These are phyloP conservation scores for Corbicula japonica DNA, from an alignment of 2,888 invertebrate species.

Conservation along the genomic window DNA sequence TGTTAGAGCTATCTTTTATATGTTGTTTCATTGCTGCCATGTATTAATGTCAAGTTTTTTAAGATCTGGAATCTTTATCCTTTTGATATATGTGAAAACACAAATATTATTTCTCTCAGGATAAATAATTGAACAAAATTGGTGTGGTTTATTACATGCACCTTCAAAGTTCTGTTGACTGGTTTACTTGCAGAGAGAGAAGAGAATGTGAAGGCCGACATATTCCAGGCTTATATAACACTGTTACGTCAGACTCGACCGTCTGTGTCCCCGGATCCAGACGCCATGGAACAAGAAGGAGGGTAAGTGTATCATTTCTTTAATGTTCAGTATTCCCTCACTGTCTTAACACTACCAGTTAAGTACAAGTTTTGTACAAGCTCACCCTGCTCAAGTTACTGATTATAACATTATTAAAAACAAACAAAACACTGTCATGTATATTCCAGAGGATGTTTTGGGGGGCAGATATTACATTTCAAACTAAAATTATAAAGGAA, in stretches of 20 bases:
- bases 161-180: not conserved
- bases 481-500: too few species aligned
- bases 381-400: not conserved
- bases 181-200: conserved; percentile 92
- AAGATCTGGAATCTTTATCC: too few species aligned
- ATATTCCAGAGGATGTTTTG: too few species aligned
- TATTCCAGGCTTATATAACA: conserved; percentile 98
- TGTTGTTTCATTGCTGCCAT: too few species aligned
- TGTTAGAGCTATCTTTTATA: too few species aligned
- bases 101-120: too few species aligned
- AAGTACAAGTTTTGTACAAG: not conserved
- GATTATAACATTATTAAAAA: too few species aligned
- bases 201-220: conserved; percentile 99
- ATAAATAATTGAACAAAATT: too few species aligned
- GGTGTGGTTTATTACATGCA: not conserved
- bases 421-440: too few species aligned
- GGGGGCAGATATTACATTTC: too few species aligned
- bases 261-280: conserved; percentile 86
- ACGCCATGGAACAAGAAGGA: conserved; percentile 87
- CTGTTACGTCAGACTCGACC: conserved; percentile 96
- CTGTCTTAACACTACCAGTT: not conserved
- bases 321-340: not conserved
- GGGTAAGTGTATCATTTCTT: conserved; percentile 77
- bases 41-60: too few species aligned
- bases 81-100: too few species aligned